Base-by-base conservation (phyloP, 1,140 invertebrate genomes). In the Zophobas atratus region DNA sequence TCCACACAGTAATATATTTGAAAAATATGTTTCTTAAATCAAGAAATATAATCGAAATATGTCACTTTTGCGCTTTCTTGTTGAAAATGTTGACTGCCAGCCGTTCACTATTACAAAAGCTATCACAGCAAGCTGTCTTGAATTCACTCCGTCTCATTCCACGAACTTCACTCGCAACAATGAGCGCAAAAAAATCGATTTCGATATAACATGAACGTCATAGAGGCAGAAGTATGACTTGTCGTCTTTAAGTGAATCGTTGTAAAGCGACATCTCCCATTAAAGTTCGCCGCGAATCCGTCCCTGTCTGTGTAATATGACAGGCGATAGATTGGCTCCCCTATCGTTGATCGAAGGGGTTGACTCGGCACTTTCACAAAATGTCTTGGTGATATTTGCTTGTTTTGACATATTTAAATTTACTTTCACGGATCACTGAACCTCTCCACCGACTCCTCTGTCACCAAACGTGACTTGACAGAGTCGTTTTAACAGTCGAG, bases 351-450 rank as follows among this genome's bases (percentile, higher is more conserved):
- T 51, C 35, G 49, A 73, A 73, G 71, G 71, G 71, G 71, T 73
- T 73, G 71, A 56, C n/a, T 56, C 49, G 49, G n/a, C 49, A 51
- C 49, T 51, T 51, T 51, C 4, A 20, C 49, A 73, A 79, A 79
- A 79, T 79, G 78, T 79, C 78, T 79, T 49, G 60, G 53, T 79
- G 78, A 79, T 79, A 79, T 79, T 77, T 77, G 67, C 74, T 57
- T 67, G 75, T 77, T 79, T 77, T 77, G 78, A 79, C 75, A 67
- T 78, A 78, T 78, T 78, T 78, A 78, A 78, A 78, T 78, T 75
- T 71, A 46, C 48, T 60, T 78, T 78, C 72, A 78, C 77, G 77
- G 77, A 78, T 78, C 77, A 78, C 53, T 55, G 70, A 41, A 3
- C 70, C 33, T 35, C 4, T 36, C 38, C 3, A 20, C 8, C n/a